Conservation (phyloP, 2,797 vertebrate genomes). For the Ispidina picta region DNA sequence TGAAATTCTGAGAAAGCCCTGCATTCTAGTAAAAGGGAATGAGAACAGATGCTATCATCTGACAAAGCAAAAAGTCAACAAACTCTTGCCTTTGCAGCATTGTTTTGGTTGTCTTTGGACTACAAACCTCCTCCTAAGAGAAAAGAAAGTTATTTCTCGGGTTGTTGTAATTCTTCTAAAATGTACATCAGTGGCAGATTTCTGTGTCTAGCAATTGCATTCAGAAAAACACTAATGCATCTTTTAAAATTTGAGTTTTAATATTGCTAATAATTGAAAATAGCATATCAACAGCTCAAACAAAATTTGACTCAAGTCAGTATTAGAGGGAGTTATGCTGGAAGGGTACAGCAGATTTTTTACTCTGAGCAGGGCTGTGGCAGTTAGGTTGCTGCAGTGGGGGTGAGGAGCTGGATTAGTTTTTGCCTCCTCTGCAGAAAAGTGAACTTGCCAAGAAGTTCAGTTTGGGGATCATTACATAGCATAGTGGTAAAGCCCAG, state of each 20-base stretch:
- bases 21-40: neutral
- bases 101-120: neutral
- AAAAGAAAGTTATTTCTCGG: neutral
- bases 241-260: neutral
- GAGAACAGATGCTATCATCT: neutral
- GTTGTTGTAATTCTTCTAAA: neutral
- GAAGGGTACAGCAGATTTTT: neutral
- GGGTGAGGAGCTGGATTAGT: neutral
- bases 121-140: neutral
- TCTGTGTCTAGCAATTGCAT: neutral
- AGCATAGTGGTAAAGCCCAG: neutral
- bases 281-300: neutral
- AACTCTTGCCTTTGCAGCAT: neutral
- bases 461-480: neutral
- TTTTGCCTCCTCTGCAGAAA: neutral
- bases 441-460: neutral
- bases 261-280: conserved; percentile 3
- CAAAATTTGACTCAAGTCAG: neutral
- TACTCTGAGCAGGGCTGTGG: neutral
- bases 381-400: neutral
- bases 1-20: neutral
- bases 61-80: neutral
- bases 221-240: neutral
- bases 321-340: neutral
- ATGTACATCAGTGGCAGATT: neutral